Base-by-base conservation (phyloP, 23 tunicate species). In the Styela plicata region DNA sequence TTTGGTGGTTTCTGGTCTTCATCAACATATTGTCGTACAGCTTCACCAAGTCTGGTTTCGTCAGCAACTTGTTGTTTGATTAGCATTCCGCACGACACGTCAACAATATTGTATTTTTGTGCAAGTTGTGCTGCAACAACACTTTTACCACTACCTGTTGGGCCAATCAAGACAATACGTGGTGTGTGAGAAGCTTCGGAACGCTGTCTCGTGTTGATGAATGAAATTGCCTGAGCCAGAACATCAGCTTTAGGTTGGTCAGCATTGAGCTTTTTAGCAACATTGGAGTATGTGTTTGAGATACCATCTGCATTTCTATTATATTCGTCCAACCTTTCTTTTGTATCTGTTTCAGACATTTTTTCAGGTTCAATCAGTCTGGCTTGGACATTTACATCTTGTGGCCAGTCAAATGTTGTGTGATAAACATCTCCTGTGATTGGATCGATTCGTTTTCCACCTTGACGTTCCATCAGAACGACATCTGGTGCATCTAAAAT, bases 161-260 rank as follows among this genome's bases (percentile, higher is more conserved):
- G 89, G 5, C 98, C 98, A 81, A 93, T 81, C 61, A 93, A 73
- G 21, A 93, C 76, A 57, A 93, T 85, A 10, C 93, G 69, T 34
- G 98, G 98, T n/a, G 98, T 93, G 30, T 85, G 88, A 36, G 98
- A 87, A 18, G 89, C 92, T 27, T 73, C 85, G 27, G 79, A 63
- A 26, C 98, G 83, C 22, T 53, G 80, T 67, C 70, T 69, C 34
- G 85, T 70, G 79, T 88, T 93, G 70, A 93, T 82, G 79, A 84
- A 93, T 2, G 89, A 82, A 70, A 84, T 34, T 22, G 84, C 98
- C 83, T 93, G 98, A 25, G 93, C 88, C 13, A 93, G 69, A 16
- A 88, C 98, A 70, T 93, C 98, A 16, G 89, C 89, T 88, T 93
- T 93, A 3, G 98, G 98, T 78, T 93, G 98, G 62, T 93, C 98